phyloP scores from a whole-genome alignment of 2,113 vertebrate species.

The Oryzias javanicus region DNA sequence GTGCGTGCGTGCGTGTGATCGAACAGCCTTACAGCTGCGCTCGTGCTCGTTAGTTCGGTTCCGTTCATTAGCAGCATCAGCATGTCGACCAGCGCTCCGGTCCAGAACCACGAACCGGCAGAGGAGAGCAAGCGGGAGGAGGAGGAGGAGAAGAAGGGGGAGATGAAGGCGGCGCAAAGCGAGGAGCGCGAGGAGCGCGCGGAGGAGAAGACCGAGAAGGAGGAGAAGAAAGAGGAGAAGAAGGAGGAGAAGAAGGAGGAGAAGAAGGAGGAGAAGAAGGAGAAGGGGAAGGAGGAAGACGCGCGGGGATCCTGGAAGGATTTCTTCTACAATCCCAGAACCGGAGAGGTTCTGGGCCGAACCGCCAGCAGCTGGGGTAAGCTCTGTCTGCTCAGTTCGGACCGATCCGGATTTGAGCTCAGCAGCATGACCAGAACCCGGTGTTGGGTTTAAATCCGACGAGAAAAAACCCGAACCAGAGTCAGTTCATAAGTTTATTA shows the following conservation, averaged over 20 bases:
- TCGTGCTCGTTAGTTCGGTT: not conserved
- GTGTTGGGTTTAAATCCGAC: no score
- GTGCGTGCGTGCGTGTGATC: constrained; percentile 13
- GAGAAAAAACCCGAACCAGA: no score
- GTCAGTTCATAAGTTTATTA: no score
- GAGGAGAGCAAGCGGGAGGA: not conserved
- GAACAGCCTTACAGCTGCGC: constrained; percentile 8
- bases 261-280: not conserved
- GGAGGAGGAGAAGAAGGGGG: not conserved
- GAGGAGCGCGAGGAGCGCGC: constrained; percentile 27
- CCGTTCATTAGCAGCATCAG: constrained; percentile 29
- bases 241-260: not conserved
- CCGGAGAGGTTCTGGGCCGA: constrained; percentile 85
- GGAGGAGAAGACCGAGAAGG: constrained; percentile 71
- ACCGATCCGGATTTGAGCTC: not conserved
- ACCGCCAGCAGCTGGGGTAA: constrained; percentile 77
- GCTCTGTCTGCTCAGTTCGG: not conserved
- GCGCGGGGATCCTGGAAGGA: constrained; percentile 79
- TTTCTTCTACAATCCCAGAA: constrained; percentile 84
- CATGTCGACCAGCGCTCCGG: constrained; percentile 26
- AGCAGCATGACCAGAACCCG: not conserved
- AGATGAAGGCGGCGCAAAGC: constrained; percentile 75
- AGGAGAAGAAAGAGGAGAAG: constrained; percentile 44
- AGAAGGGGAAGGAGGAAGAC: not conserved
- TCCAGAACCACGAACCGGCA: constrained; percentile 13